Conservation (phyloP, 1,140 invertebrate genomes). For the Nasonia vitripennis region DNA sequence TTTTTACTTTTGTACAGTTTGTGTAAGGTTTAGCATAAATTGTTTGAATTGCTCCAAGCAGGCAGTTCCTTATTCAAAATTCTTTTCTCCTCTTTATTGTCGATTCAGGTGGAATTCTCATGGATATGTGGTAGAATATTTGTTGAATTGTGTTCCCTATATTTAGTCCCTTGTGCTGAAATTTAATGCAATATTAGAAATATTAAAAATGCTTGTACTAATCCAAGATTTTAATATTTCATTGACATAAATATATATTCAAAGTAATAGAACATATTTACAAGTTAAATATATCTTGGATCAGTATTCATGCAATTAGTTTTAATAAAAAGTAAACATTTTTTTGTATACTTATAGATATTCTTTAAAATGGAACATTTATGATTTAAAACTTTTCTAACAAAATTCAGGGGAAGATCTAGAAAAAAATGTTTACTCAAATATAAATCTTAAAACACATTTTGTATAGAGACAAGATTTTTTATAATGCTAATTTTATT, state of each 20-base stretch:
- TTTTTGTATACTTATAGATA: neutral
- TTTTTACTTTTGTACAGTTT: neutral
- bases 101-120: slow-evolving; percentile 9
- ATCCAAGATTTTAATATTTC: neutral
- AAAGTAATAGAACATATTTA: neutral
- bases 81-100: neutral
- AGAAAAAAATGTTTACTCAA: neutral
- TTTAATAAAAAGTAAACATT: neutral
- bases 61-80: neutral
- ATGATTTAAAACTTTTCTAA: too few species aligned
- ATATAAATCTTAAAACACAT: neutral
- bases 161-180: too few species aligned
- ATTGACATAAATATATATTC: neutral
- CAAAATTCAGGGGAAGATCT: too few species aligned
- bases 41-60: too few species aligned
- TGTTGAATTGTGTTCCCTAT: too few species aligned
- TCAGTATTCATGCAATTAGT: too few species aligned
- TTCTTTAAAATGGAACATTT: neutral
- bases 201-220: neutral
- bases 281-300: neutral
- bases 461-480: neutral
- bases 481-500: slow-evolving; percentile 63
- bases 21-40: neutral
- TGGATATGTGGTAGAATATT: neutral
- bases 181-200: neutral